Conservation (phyloP, 2,888 invertebrate species). For the Drosophila ustulata region DNA sequence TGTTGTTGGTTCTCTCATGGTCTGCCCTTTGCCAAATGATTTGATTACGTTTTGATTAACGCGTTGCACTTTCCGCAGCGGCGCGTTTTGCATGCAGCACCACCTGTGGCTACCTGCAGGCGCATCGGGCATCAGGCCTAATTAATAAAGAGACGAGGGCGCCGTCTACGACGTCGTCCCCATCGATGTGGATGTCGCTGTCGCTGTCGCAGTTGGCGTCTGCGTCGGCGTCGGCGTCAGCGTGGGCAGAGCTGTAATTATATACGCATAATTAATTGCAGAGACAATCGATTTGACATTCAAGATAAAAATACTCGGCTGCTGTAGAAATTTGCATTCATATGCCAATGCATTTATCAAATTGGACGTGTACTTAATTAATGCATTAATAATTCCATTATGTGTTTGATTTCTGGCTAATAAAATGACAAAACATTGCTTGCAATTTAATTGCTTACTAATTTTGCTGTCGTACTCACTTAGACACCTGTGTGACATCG, state of each 20-base stretch:
- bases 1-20: neutral
- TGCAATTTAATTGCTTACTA: slow-evolving; percentile 65
- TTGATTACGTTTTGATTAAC: slow-evolving; percentile 80
- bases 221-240: slow-evolving; percentile 46
- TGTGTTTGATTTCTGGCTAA: slow-evolving; percentile 57
- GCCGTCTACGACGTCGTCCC: slow-evolving; percentile 24
- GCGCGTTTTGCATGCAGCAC: slow-evolving; percentile 72
- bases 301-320: slow-evolving; percentile 66
- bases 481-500: neutral
- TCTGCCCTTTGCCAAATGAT: slow-evolving; percentile 74
- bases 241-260: slow-evolving; percentile 74
- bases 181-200: slow-evolving; percentile 21
- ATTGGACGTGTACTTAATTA: slow-evolving; percentile 45
- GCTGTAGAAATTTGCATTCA: slow-evolving; percentile 66
- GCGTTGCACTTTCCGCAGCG: slow-evolving; percentile 73
- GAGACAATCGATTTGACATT: slow-evolving; percentile 79
- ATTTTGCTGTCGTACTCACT: slow-evolving; percentile 43
- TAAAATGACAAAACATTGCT: slow-evolving; percentile 52
- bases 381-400: slow-evolving; percentile 59
- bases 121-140: slow-evolving; percentile 78
- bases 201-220: slow-evolving; percentile 7
- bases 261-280: slow-evolving; percentile 78
- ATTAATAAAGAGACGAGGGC: slow-evolving; percentile 79
- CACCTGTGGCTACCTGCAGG: slow-evolving; percentile 81
- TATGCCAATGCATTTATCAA: slow-evolving; percentile 69